Conservation (phyloP, 1,140 invertebrate species). For the Pantala flavescens region DNA sequence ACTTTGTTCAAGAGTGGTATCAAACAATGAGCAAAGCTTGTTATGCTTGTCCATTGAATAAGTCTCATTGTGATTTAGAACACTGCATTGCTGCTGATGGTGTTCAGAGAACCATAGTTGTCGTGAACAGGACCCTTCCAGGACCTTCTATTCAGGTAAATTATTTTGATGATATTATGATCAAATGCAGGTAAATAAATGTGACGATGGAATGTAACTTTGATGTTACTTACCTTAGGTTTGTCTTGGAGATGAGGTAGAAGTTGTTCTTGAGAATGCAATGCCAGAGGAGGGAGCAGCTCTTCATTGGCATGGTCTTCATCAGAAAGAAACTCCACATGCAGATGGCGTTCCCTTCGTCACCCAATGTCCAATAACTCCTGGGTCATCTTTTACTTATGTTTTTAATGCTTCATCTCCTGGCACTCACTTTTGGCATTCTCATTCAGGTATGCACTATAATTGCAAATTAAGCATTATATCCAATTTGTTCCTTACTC, state of each 20-base stretch:
- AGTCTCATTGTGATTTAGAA: constrained; percentile 59
- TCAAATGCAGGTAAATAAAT: too few species aligned
- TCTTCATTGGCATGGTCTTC: constrained; percentile 21
- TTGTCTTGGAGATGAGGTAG: constrained; percentile 27
- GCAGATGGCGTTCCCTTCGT: constrained; percentile 25
- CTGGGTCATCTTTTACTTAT: constrained; percentile 25
- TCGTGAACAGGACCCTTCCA: constrained; percentile 77
- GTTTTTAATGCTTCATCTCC: constrained; percentile 20
- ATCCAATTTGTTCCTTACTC: too few species aligned
- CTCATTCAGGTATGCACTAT: constrained; percentile 22
- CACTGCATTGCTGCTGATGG: constrained; percentile 80
- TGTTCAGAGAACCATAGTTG: constrained; percentile 54
- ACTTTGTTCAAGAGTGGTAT: constrained; percentile 66
- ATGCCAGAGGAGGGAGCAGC: constrained; percentile 20
- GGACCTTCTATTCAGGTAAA: constrained; percentile 71
- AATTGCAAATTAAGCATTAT: too few species aligned
- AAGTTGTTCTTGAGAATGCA: constrained; percentile 39
- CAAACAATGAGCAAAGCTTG: constrained; percentile 79
- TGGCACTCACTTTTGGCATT: constrained; percentile 34
- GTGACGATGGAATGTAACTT: too few species aligned
- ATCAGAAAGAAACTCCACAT: constrained; percentile 16
- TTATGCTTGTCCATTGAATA: constrained; percentile 65
- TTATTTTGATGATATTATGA: background rate
- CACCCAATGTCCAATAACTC: constrained; percentile 22
- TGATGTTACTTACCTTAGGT: constrained; percentile 23